phyloP scores from a whole-genome alignment of 37 sponge, comb jelly and placozoan genomes.

The Haliclona indistincta region DNA sequence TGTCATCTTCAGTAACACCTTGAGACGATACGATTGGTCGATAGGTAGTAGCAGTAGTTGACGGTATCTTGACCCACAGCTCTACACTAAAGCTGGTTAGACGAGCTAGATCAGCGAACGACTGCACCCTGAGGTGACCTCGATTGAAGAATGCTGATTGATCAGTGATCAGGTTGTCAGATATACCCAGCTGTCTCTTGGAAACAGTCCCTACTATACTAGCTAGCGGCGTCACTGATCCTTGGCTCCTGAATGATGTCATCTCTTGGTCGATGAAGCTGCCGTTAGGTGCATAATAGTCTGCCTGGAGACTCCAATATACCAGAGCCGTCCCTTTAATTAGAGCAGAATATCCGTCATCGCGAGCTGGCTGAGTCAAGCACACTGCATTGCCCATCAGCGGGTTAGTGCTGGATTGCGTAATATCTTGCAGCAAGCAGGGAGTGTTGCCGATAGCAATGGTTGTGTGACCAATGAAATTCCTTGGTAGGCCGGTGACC shows the following conservation, averaged over 20 bases:
- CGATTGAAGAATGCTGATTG: slow-evolving; percentile 35
- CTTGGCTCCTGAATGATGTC: slow-evolving; percentile 8
- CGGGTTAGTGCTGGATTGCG: not conserved
- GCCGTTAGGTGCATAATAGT: slow-evolving; percentile 14
- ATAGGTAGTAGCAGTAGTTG: not conserved
- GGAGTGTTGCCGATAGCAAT: slow-evolving; percentile 78
- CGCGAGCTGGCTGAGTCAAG: slow-evolving; percentile 39
- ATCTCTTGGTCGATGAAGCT: slow-evolving; percentile 5
- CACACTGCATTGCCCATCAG: slow-evolving; percentile 37
- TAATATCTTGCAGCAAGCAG: slow-evolving; percentile 49
- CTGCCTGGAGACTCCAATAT: slow-evolving; percentile 74
- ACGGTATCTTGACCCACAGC: slow-evolving; percentile 46
- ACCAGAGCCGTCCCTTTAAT: slow-evolving; percentile 25
- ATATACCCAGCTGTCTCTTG: slow-evolving; percentile 38
- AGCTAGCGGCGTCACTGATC: slow-evolving; percentile 33
- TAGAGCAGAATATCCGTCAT: slow-evolving; percentile 82
- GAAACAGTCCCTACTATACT: not conserved
- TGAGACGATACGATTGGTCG: slow-evolving; percentile 8
- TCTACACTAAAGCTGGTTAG: slow-evolving; percentile 47
- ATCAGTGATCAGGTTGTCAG: slow-evolving; percentile 51
- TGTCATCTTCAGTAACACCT: not conserved
- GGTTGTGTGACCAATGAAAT: slow-evolving; percentile 21
- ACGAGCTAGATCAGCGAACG: not conserved
- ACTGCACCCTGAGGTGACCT: slow-evolving; percentile 45
- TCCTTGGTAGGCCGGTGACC: slow-evolving; percentile 33